Evolutionary conservation across 2,888 invertebrate genomes (phyloP), one percentile per base, ranked within the genome.

Genomic region (Melanotus villosus): DNA sequence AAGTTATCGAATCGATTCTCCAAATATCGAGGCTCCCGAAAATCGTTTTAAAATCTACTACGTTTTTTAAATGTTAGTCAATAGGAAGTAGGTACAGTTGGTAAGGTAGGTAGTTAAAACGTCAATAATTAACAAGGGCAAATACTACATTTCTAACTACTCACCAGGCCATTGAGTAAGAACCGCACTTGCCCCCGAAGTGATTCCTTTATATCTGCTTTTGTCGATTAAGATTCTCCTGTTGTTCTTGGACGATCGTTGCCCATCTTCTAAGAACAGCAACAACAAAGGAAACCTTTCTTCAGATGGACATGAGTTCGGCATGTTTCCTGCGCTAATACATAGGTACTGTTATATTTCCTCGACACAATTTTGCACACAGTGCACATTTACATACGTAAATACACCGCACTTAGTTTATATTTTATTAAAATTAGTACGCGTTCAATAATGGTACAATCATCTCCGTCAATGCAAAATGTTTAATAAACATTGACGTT

Each of bases 81-180:
- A n/a, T n/a, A n/a, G n/a, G n/a, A n/a, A n/a, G n/a, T n/a, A n/a
- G n/a, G n/a, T n/a, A n/a, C n/a, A n/a, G n/a, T n/a, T n/a, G n/a
- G n/a, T n/a, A n/a, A n/a, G n/a, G n/a, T n/a, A n/a, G n/a, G n/a
- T n/a, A n/a, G n/a, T n/a, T n/a, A n/a, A n/a, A n/a, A n/a, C n/a
- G n/a, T n/a, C n/a, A n/a, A n/a, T n/a, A n/a, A n/a, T n/a, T n/a
- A n/a, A n/a, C n/a, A n/a, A n/a, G n/a, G n/a, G n/a, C n/a, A n/a
- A n/a, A n/a, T n/a, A n/a, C n/a, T n/a, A n/a, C n/a, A n/a, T n/a
- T n/a, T n/a, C n/a, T n/a, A n/a, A n/a, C n/a, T n/a, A 26, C 78
- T 79, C 80, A 85, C 85, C 83, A 75, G 85, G 84, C 82, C 84
- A 85, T 73, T 82, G 80, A 10, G 82, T 84, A 50, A 85, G 81